phyloP scores from a whole-genome alignment of 2,888 invertebrate genomes.

The Drosophila nigricruria region DNA sequence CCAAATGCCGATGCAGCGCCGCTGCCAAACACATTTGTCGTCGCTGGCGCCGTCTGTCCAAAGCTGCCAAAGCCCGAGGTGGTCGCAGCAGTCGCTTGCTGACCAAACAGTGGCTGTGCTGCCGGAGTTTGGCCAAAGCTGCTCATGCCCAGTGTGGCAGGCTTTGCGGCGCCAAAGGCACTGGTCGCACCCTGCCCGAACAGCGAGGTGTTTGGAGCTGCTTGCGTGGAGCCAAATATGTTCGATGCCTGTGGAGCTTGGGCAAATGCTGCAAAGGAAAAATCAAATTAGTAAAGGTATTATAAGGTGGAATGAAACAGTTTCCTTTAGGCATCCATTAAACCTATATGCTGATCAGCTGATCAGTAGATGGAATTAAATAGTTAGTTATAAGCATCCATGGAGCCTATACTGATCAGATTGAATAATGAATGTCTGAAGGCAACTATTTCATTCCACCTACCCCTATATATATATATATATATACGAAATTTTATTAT shows the following conservation, averaged over 20 bases:
- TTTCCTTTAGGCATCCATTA: not conserved
- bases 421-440: too few species aligned
- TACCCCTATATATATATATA: not conserved
- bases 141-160: conserved; percentile 73
- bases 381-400: not conserved
- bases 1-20: conserved; percentile 82
- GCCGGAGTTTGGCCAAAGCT: conserved; percentile 82
- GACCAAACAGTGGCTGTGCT: conserved; percentile 86
- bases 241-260: conserved; percentile 86
- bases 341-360: too few species aligned
- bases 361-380: not conserved
- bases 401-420: too few species aligned
- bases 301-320: not conserved
- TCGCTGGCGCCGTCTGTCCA: conserved; percentile 87
- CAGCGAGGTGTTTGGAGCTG: conserved; percentile 86
- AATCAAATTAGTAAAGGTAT: not conserved
- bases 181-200: conserved; percentile 88
- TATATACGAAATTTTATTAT: not conserved
- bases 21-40: conserved; percentile 86
- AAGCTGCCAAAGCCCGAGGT: conserved; percentile 87
- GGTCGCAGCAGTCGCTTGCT: conserved; percentile 84
- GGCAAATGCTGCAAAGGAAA: conserved; percentile 65
- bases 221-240: conserved; percentile 87
- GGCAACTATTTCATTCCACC: too few species aligned
- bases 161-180: conserved; percentile 88